Evolutionary conservation across 2,888 invertebrate species (phyloP).

Genomic region (Leptura quadrifasciata): DNA sequence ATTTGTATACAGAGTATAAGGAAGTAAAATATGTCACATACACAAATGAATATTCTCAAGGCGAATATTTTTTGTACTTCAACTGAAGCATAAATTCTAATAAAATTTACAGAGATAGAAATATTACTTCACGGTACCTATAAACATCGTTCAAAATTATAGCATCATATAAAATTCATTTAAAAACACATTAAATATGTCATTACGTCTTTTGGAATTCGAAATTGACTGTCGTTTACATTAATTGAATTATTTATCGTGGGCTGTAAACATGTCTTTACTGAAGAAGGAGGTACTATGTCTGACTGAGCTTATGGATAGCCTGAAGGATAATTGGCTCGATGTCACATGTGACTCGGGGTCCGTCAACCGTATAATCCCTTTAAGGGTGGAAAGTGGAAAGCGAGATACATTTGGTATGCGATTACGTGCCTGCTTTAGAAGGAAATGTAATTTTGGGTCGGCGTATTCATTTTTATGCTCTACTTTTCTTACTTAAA

Average conservation of each 20-base stretch:
- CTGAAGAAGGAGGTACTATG: not conserved
- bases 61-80: too few species aligned
- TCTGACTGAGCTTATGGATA: slow-evolving; percentile 8
- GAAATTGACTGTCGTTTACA: slow-evolving; percentile 27
- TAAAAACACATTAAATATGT: slow-evolving; percentile 21
- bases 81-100: not conserved
- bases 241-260: slow-evolving; percentile 32
- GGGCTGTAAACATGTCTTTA: slow-evolving; percentile 9
- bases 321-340: slow-evolving; percentile 23
- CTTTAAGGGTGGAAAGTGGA: slow-evolving; percentile 11
- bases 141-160: not conserved
- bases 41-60: too few species aligned
- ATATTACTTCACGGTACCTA: slow-evolving; percentile 3
- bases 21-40: too few species aligned
- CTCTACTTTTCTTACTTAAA: slow-evolving; percentile 11
- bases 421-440: slow-evolving; percentile 5
- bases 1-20: too few species aligned
- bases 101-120: not conserved
- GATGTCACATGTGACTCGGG: slow-evolving; percentile 11
- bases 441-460: not conserved
- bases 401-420: slow-evolving; percentile 12
- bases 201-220: slow-evolving; percentile 23
- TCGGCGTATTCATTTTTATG: not conserved
- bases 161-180: slow-evolving; percentile 16
- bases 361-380: slow-evolving; percentile 13